Base-by-base conservation (phyloP, 2,888 invertebrate genomes). In the Venusia cambrica region DNA sequence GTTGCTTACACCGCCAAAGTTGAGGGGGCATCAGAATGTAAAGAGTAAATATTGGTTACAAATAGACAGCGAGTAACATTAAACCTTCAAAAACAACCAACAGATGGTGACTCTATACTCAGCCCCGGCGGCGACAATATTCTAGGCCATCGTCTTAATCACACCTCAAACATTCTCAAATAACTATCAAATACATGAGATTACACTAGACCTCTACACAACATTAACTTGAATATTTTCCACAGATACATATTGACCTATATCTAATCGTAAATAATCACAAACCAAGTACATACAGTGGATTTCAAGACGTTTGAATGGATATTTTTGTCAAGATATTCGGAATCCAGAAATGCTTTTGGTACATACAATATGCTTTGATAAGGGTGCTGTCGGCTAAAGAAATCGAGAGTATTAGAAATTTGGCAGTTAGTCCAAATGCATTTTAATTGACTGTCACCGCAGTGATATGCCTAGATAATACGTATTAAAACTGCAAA, bases 391-490 rank as follows among this genome's bases (percentile, higher is more conserved):
- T 25, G 29, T 7, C 33, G 26, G 33, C 19, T 29, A 21, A 19
- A 28, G 5, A 21, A 14, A 14, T 28, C 10, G 16, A 25, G 35
- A 17, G 17, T 20, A 15, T 18, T 19, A 40, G 33, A 48, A 39
- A 55, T 29, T 57, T 53, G 67, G 63, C 67, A 70, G 66, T 70
- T 15, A 59, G 38, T 43, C 41, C 36, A 41, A 48, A 41, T 39
- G 50, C 53, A 55, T 52, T n/a, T 20, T 84, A 81, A 85, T 80
- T 84, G 81, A 84, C 83, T 62, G 72, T 73, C 77, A 74, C 71
- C 51, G 55, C 61, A 70, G 78, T 75, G 80, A 81, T 80, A 74
- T 77, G 78, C 73, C 65, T 70, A 42, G 38, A 40, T 36, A 27
- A 20, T 20, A 32, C 34, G 32, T 40, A 38, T 38, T 31, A 33